Evolutionary conservation across 2,113 vertebrate species (phyloP).

Genomic region (Osmerus eperlanus): DNA sequence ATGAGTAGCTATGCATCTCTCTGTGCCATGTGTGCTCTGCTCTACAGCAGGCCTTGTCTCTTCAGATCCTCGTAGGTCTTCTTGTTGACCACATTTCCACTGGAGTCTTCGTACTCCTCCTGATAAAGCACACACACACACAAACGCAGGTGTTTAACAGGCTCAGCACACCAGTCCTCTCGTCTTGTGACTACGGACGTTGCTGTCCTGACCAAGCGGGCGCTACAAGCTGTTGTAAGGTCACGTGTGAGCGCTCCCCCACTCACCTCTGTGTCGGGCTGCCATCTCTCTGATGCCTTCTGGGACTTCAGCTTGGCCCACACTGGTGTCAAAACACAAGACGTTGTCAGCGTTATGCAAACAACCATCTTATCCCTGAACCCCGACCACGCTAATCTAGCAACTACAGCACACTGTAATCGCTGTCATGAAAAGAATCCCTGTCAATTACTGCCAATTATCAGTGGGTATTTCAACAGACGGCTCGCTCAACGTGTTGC

Average conservation of each 20-base stretch:
- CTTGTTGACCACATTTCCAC: constrained; percentile 96
- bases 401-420: too few relatives aligned
- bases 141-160: too few relatives aligned
- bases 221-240: too few relatives aligned
- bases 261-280: constrained; percentile 95
- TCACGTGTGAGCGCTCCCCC: neutral
- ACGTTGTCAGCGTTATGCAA: neutral
- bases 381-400: neutral
- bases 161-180: too few relatives aligned
- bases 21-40: neutral
- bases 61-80: constrained; percentile 98
- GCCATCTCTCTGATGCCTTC: constrained; percentile 95
- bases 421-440: too few relatives aligned
- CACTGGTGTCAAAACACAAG: constrained; percentile 69
- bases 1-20: neutral
- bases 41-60: constrained; percentile 90
- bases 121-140: constrained; percentile 41
- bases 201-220: too few relatives aligned
- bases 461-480: too few relatives aligned
- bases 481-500: too few relatives aligned
- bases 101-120: constrained; percentile 98
- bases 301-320: constrained; percentile 98
- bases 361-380: neutral
- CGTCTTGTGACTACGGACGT: too few relatives aligned
- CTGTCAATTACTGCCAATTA: too few relatives aligned